A percentile compares a stretch with the other conserved stretches of the same genome.
Evolutionary conservation across 2,888 invertebrate species (phyloP).

Genomic region (Lamellibrachia columna): DNA sequence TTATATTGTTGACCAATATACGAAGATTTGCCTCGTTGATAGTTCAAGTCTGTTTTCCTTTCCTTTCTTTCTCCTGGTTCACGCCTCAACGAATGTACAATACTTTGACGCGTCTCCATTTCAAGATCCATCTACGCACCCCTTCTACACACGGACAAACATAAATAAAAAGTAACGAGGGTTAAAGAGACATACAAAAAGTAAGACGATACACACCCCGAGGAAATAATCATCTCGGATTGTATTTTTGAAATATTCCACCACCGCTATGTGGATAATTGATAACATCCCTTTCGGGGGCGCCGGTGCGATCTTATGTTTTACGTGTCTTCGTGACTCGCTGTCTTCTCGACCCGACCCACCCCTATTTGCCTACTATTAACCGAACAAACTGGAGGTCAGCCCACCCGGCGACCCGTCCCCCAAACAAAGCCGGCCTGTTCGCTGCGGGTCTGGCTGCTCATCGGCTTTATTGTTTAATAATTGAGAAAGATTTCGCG

Average conservation of each 20-base stretch:
- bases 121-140: background rate
- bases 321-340: background rate
- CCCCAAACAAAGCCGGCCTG: background rate
- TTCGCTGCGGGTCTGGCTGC: background rate
- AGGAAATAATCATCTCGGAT: background rate
- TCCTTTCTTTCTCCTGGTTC: background rate
- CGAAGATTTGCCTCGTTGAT: too few relatives aligned
- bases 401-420: background rate
- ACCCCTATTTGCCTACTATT: background rate
- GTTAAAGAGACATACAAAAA: background rate
- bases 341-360: background rate
- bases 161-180: too few relatives aligned
- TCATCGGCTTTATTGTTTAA: background rate
- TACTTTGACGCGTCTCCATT: background rate
- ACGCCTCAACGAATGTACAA: background rate
- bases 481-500: conserved; percentile 10
- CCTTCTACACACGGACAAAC: background rate
- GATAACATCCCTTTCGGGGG: background rate
- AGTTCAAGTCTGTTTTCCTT: background rate
- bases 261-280: background rate
- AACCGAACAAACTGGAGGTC: conserved; percentile 11
- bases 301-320: background rate
- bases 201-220: background rate
- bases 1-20: too few relatives aligned
- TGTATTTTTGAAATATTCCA: background rate